These are phyloP conservation scores for Halocynthia roretzi DNA, from an alignment of 23 tunicate genomes.

Conservation along the genomic window DNA sequence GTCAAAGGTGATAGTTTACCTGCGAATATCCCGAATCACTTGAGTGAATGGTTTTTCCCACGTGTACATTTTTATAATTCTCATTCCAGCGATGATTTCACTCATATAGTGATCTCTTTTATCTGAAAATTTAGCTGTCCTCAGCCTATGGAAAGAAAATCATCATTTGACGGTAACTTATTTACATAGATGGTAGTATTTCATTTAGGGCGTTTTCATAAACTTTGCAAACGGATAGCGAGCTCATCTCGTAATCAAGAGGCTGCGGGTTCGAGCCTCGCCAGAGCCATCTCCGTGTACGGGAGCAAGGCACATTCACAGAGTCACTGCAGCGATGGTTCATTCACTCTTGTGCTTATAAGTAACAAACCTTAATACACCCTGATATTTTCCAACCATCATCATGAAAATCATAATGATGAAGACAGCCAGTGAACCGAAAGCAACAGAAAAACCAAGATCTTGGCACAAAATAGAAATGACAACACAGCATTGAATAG, in stretches of 20 bases:
- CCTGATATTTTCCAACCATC: too few relatives aligned
- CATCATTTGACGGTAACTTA: too few relatives aligned
- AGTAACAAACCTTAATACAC: too few relatives aligned
- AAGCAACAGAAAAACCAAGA: slow-evolving; percentile 19
- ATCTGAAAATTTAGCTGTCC: slow-evolving; percentile 33
- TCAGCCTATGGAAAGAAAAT: slow-evolving; percentile 6
- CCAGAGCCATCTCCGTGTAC: too few relatives aligned
- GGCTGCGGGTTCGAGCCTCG: too few relatives aligned
- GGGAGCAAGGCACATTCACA: too few relatives aligned
- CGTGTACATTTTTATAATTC: slow-evolving; percentile 55
- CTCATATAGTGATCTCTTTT: slow-evolving; percentile 39
- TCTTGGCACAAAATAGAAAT: slow-evolving; percentile 21
- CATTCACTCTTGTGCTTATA: too few relatives aligned
- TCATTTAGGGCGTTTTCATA: too few relatives aligned
- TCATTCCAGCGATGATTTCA: slow-evolving; percentile 52
- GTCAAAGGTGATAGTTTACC: not conserved
- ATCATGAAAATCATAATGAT: not conserved
- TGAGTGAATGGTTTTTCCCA: slow-evolving; percentile 55
- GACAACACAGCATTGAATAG: slow-evolving; percentile 28
- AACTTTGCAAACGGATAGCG: too few relatives aligned
- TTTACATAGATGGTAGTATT: too few relatives aligned
- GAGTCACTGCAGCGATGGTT: too few relatives aligned
- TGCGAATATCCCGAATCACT: slow-evolving; percentile 28
- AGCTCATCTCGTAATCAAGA: too few relatives aligned
- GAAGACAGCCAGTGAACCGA: slow-evolving; percentile 18